Percentiles rank a stretch among this genome's conserved stretches.
Conservation (phyloP, 2,113 vertebrate species). For the Petroica traversi region DNA sequence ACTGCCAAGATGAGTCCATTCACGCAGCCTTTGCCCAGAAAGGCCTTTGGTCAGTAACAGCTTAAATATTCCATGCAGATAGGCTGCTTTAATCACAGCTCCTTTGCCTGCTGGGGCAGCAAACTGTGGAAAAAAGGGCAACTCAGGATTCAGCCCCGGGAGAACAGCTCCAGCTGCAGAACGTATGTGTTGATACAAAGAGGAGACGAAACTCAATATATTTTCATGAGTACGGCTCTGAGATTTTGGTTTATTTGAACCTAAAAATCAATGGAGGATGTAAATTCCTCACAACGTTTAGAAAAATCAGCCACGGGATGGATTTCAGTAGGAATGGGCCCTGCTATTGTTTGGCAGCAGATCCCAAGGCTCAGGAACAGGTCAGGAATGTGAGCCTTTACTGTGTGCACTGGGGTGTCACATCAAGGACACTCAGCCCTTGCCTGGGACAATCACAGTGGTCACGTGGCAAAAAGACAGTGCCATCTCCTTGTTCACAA, state of each 20-base stretch:
- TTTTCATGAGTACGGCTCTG: not conserved
- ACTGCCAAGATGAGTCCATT: not conserved
- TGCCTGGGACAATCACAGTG: fast-evolving
- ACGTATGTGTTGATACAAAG: not conserved
- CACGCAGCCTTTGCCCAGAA: not conserved
- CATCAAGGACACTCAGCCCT: not conserved
- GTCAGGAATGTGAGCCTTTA: not conserved
- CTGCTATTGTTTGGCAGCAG: not conserved
- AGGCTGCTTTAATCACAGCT: not conserved
- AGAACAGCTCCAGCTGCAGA: not conserved
- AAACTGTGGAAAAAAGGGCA: not conserved
- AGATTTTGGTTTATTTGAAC: slow-evolving; percentile 3
- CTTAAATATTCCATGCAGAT: not conserved
- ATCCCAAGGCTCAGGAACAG: not conserved
- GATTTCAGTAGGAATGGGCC: not conserved
- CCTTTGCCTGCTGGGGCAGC: not conserved
- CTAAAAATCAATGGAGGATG: not conserved
- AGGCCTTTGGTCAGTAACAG: not conserved
- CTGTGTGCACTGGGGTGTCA: not conserved
- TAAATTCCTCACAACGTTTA: fast-evolving
- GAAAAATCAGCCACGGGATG: not conserved
- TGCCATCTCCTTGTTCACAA: not conserved
- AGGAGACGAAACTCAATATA: not conserved
- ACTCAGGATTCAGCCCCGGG: not conserved
- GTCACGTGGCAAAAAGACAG: fast-evolving